Conservation (phyloP, 2,888 invertebrate genomes). For the Arge pagana region DNA sequence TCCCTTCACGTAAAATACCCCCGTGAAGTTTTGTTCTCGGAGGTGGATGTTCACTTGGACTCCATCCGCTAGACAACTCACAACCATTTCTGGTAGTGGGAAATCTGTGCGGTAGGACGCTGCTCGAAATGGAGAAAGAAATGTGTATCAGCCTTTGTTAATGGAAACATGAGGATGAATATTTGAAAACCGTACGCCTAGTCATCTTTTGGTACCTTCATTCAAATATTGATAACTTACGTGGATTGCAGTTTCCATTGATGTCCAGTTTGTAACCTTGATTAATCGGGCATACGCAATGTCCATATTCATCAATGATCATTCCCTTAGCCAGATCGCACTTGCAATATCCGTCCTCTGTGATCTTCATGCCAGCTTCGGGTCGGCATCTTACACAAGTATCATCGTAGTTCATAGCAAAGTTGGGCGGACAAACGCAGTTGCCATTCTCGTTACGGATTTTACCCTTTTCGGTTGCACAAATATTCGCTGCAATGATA, state of each 20-base stretch:
- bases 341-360: conserved; percentile 78
- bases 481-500: conserved; percentile 66
- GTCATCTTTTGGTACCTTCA: too few relatives aligned
- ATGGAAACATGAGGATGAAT: neutral
- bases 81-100: conserved; percentile 83
- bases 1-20: conserved; percentile 90
- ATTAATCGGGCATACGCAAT: conserved; percentile 75
- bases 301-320: conserved; percentile 75
- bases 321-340: conserved; percentile 81
- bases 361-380: conserved; percentile 75
- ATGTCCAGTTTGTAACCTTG: conserved; percentile 69
- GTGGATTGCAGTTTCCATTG: conserved; percentile 63
- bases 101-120: conserved; percentile 78
- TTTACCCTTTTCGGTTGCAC: conserved; percentile 72
- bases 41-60: conserved; percentile 84
- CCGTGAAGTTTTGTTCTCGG: conserved; percentile 68
- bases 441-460: conserved; percentile 68
- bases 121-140: too few relatives aligned
- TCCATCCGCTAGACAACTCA: conserved; percentile 89
- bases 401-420: conserved; percentile 76
- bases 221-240: neutral
- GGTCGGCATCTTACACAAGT: conserved; percentile 76
- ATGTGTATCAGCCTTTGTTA: too few relatives aligned
- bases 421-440: conserved; percentile 77
- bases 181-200: too few relatives aligned